Base-by-base conservation (phyloP, 2,113 vertebrate species). In the Protomyctophum bolini region DNA sequence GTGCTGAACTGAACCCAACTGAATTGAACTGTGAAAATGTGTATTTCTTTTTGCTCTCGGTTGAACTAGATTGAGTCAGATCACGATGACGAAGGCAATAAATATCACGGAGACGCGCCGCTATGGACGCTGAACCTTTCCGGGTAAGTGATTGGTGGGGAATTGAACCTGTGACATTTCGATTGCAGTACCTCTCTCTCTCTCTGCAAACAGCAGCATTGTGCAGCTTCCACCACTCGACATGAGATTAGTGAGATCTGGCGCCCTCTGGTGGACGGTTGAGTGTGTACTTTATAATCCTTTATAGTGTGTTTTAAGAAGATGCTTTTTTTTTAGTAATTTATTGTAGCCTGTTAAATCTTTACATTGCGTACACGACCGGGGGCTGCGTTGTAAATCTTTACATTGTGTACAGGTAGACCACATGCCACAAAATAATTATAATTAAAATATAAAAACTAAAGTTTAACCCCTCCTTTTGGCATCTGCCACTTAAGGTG, bases 291-390 rank as follows among this genome's bases (percentile, higher is more conserved):
- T 72, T 68, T 52, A 68, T 70, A 9, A 59, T 45, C 48, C 28
- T 2, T 21, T 21, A 21, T 21, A 21, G 21, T 52, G 66, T 72
- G 70, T 75, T 76, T 58, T 21, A 59, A 67, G 58, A 10, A 73
- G 14, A 66, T 61, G 63, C 79, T 81, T 80, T 29, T 80, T 81
- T 80, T 29, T 0, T 84, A 81, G 84, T 91, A 82, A 90, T 85
- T 90, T 92, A 92, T 88, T 89, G 69, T 82, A 87, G 82, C 63
- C 63, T 76, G 66, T 55, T 75, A 66, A 72, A 68, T 28, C 47
- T 6, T 1, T 63, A 2, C 47, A 55, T 10, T 9, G 10, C 6
- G 9, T 14, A 7, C 10, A n/a, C 46, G 56, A 8, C 6, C 6
- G 10, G 52, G 57, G 8, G 33, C 14, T 60, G 11, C 8, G 48